Evolutionary conservation across 2,888 invertebrate species (phyloP), one percentile per base, ranked within the genome.

Genomic region (Eupithecia tripunctaria): DNA sequence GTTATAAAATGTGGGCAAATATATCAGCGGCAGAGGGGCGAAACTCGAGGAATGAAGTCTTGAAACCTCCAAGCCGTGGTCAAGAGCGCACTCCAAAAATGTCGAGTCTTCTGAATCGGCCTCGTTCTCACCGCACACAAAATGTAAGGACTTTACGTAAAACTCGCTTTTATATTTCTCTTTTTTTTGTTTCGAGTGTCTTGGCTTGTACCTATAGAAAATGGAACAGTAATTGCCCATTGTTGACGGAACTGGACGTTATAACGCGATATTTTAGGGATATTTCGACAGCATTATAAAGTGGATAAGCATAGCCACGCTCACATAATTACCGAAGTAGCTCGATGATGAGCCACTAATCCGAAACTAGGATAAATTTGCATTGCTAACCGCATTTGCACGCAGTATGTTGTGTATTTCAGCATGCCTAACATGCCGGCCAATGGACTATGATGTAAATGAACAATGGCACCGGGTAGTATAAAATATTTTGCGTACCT

Each of bases 331-430:
- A 91, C 86, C 86, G 83, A 89, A 92, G 90, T 91, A 88, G 86
- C 84, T 86, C 86, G 82, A 90, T 90, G 88, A 91, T 90, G 89
- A 88, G 85, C 90, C 86, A 89, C 87, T 92, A 91, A 91, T 91
- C 89, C 87, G 82, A 82, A 87, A 88, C 88, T 88, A 87, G 91
- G 92, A 92, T 92, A 92, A 90, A 93, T 93, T 92, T 92, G 89
- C 92, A 91, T 92, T 87, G 88, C 88, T 88, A 87, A 88, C 83
- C 84, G 82, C 84, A 80, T 88, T 87, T 84, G 86, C 84, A 71
- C 70, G 67, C 64, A 60, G 60, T 71, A 67, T 65, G 71, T 71
- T 70, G 56, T 74, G 62, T 74, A 69, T 71, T 74, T 62, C 62
- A 74, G 62, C 51, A 62, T 65, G 60, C 70, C 36, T 62, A 60